These are phyloP conservation scores for Cuniculus paca DNA, from an alignment of 2,797 vertebrate species.

Conservation along the genomic window DNA sequence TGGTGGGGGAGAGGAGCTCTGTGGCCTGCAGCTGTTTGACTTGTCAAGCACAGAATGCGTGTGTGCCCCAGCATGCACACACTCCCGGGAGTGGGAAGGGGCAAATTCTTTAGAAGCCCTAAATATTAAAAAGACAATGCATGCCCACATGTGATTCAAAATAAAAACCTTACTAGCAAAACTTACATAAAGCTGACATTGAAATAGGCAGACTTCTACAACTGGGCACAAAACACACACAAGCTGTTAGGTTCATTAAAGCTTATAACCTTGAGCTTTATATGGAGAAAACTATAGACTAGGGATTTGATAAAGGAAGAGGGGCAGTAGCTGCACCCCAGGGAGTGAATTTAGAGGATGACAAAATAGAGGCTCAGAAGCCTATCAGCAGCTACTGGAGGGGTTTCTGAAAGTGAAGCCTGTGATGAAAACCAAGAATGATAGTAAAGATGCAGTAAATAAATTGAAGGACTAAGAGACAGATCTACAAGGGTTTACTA, in stretches of 20 bases:
- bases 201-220: neutral
- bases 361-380: neutral
- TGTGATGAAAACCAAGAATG: neutral
- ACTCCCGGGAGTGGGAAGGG: neutral
- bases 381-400: neutral
- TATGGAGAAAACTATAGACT: neutral
- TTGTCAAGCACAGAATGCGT: neutral
- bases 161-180: constrained; percentile 24
- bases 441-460: neutral
- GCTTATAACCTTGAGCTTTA: neutral
- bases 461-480: neutral
- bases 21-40: constrained; percentile 10
- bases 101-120: neutral
- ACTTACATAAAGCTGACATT: neutral
- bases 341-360: neutral
- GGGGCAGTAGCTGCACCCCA: accelerated
- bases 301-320: neutral
- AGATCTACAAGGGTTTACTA: neutral
- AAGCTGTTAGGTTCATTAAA: neutral
- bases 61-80: neutral
- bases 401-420: neutral
- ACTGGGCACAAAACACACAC: neutral
- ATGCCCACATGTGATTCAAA: neutral
- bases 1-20: neutral
- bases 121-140: neutral